Evolutionary conservation across 2,797 vertebrate species (phyloP).

Genomic region (Pipistrellus pipistrellus): DNA sequence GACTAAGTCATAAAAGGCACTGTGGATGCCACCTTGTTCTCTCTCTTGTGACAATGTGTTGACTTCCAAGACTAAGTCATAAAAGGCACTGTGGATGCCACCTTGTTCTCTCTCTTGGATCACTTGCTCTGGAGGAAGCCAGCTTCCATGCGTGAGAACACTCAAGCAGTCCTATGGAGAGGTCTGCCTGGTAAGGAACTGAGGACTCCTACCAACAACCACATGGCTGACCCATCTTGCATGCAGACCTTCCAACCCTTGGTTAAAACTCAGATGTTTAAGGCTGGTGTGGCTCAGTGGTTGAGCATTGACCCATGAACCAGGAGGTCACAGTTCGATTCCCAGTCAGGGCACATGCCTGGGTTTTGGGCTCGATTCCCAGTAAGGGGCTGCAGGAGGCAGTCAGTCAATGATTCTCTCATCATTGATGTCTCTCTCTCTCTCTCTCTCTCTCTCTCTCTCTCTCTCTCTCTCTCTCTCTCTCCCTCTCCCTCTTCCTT

Average conservation of each 20-base stretch:
- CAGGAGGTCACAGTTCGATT: no score
- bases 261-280: background rate
- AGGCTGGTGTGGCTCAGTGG: no score
- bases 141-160: background rate
- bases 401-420: no score
- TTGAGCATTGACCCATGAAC: no score
- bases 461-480: no score
- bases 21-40: no score
- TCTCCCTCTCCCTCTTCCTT: no score
- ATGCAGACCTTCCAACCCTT: background rate
- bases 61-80: conserved; percentile 1
- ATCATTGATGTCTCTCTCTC: no score
- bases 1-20: background rate
- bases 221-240: background rate
- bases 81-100: background rate
- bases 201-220: background rate
- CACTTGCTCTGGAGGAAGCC: background rate
- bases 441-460: no score
- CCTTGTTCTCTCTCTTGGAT: background rate
- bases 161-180: background rate
- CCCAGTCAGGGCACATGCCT: no score
- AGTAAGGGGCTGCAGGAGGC: no score
- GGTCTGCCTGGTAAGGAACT: background rate
- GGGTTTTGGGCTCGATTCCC: no score
- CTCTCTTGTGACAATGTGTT: background rate